Conservation (phyloP, 2,888 invertebrate genomes). For the Polylopha cassiicola region DNA sequence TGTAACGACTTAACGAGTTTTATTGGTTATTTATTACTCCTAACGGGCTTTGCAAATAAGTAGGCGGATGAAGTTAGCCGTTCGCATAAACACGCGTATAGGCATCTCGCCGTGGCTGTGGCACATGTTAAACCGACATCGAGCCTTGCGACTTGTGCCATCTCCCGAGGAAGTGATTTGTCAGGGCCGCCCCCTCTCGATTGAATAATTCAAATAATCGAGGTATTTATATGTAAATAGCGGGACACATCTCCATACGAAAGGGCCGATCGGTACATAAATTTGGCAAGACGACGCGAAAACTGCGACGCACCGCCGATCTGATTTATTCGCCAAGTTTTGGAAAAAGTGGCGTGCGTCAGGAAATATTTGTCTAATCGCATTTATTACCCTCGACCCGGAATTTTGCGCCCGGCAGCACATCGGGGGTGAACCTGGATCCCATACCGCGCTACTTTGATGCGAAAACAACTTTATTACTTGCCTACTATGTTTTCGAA, state of each 20-base stretch:
- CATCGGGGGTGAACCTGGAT: slow-evolving; percentile 44
- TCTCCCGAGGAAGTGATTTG: slow-evolving; percentile 77
- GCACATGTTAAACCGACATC: slow-evolving; percentile 61
- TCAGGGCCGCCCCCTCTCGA: slow-evolving; percentile 77
- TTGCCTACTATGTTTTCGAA: slow-evolving; percentile 12
- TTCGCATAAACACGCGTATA: slow-evolving; percentile 11
- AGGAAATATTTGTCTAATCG: slow-evolving; percentile 77
- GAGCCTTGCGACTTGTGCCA: slow-evolving; percentile 67
- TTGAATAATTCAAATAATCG: slow-evolving; percentile 79
- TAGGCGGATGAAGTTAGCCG: slow-evolving; percentile 14
- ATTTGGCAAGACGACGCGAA: slow-evolving; percentile 75
- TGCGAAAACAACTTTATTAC: slow-evolving; percentile 34
- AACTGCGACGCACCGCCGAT: slow-evolving; percentile 74
- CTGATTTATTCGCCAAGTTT: slow-evolving; percentile 75
- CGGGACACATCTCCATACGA: slow-evolving; percentile 76
- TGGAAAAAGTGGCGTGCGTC: slow-evolving; percentile 72
- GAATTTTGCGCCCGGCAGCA: slow-evolving; percentile 59
- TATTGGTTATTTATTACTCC: slow-evolving; percentile 2
- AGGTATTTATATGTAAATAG: slow-evolving; percentile 78
- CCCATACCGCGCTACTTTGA: slow-evolving; percentile 28
- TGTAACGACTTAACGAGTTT: too few relatives aligned
- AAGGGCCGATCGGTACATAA: slow-evolving; percentile 77
- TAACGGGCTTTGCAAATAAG: slow-evolving; percentile 9
- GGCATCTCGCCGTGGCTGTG: slow-evolving; percentile 34
- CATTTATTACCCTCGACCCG: slow-evolving; percentile 64